Base-by-base conservation (phyloP, 2,113 vertebrate species). In the Desmodus rotundus region DNA sequence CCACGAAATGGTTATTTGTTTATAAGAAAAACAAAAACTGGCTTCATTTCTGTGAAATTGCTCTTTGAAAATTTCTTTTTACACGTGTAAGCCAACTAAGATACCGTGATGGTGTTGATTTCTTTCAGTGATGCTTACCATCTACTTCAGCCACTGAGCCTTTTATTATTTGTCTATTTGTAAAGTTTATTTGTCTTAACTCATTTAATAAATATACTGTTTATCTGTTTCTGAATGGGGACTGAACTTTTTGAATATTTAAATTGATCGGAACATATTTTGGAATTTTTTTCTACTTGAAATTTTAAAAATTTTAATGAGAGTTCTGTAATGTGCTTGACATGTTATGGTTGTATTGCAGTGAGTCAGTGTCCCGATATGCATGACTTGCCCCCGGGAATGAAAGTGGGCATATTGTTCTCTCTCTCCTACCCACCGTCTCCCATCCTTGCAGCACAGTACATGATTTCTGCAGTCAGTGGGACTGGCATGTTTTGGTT, bases 141-240 rank as follows among this genome's bases (percentile, higher is more conserved):
- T 97, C 97, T 97, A 92, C 96, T 97, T 96, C 96, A 97, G 96
- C 97, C 97, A 97, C 96, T 97, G 97, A 98, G 97, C 97, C 96
- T 98, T 98, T 97, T 96, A 97, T 97, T 98, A 97, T 98, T 98
- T 98, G 96, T 97, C 97, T 98, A 96, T 98, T 98, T 98, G 97
- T 98, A 98, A 97, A 97, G 96, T 97, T 98, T 97, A 97, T 98
- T 97, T 96, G 96, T 98, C 96, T 97, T 97, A 97, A 97, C 96
- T 98, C 97, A 97, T 98, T 98, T 97, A 97, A 97, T 98, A 98
- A 99, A 98, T 98, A 98, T 98, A 98, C 98, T 99, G 98, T 98
- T 98, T 98, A 98, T 98, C 98, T 98, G 98, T 98, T 98, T 98
- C 98, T 98, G 98, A 96, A 98, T 98, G 98, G 98, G 98, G 98